phyloP scores from a whole-genome alignment of 2,113 vertebrate species.

The Nestor notabilis region DNA sequence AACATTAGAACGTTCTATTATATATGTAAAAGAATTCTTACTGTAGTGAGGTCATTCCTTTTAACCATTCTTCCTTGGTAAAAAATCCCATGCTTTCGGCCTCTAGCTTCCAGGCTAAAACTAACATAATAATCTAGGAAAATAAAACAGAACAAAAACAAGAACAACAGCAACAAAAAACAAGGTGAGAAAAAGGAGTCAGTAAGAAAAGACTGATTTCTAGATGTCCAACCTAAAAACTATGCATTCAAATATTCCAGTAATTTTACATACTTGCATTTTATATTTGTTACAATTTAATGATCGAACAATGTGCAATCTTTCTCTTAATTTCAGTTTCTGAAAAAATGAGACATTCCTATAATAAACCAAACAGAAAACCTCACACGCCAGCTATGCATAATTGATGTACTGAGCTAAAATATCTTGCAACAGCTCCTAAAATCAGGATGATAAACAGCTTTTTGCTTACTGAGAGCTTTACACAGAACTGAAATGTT shows the following conservation, averaged over 20 bases:
- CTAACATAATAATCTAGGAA: slow-evolving; percentile 93
- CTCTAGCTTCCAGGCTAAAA: slow-evolving; percentile 96
- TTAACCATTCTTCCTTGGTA: slow-evolving; percentile 97
- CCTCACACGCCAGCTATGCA: background rate
- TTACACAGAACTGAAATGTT: background rate
- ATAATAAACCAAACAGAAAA: background rate
- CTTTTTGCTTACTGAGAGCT: background rate
- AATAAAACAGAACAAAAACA: background rate
- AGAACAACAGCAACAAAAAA: no score
- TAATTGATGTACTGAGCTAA: background rate
- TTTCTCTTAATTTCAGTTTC: background rate
- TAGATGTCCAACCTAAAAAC: background rate
- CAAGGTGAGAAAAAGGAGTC: background rate
- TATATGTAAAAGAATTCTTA: slow-evolving; percentile 74
- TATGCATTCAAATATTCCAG: background rate
- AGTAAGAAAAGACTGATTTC: slow-evolving; percentile 32
- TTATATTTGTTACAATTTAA: background rate
- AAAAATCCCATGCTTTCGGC: slow-evolving; percentile 97
- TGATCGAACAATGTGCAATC: background rate
- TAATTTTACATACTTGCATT: background rate
- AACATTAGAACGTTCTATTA: background rate
- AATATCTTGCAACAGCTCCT: background rate
- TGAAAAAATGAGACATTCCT: background rate
- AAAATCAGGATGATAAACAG: background rate
- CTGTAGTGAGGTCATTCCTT: slow-evolving; percentile 95